A percentile compares a stretch with the other conserved stretches of the same genome.
Conservation (phyloP, 2,797 vertebrate species). For the Odontamblyopus rebecca region DNA sequence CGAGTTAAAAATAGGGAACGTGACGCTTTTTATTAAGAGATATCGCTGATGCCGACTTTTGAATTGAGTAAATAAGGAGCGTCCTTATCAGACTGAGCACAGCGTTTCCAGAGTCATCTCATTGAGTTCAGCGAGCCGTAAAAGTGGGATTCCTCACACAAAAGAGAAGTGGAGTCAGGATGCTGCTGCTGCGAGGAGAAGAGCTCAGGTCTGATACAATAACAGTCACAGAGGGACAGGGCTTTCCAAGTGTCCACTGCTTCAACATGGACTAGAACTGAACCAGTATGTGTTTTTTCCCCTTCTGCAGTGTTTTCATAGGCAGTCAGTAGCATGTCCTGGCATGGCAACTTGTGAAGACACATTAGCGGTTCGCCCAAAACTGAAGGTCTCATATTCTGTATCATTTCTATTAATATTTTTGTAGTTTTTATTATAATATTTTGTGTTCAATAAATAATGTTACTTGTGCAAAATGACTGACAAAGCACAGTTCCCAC, state of each 20-base stretch:
- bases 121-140: constrained; percentile 50
- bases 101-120: constrained; percentile 43
- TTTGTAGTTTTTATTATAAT: background rate
- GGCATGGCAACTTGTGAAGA: background rate
- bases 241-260: constrained; percentile 49
- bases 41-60: constrained; percentile 34
- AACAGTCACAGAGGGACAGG: constrained; percentile 55
- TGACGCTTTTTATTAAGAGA: constrained; percentile 43
- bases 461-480: background rate
- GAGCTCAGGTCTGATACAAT: constrained; percentile 42
- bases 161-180: constrained; percentile 27
- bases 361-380: background rate
- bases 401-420: background rate
- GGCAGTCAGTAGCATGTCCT: background rate
- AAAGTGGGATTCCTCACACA: constrained; percentile 35
- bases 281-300: constrained; percentile 16
- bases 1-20: constrained; percentile 45
- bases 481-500: background rate
- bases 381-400: background rate
- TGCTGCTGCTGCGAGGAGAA: constrained; percentile 35
- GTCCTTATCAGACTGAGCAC: constrained; percentile 40
- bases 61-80: constrained; percentile 50
- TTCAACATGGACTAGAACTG: constrained; percentile 53
- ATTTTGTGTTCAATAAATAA: background rate
- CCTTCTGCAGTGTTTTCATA: background rate